These are phyloP conservation scores for Zaprionus kolodkinae DNA, from an alignment of 1,140 invertebrate genomes.

Conservation along the genomic window DNA sequence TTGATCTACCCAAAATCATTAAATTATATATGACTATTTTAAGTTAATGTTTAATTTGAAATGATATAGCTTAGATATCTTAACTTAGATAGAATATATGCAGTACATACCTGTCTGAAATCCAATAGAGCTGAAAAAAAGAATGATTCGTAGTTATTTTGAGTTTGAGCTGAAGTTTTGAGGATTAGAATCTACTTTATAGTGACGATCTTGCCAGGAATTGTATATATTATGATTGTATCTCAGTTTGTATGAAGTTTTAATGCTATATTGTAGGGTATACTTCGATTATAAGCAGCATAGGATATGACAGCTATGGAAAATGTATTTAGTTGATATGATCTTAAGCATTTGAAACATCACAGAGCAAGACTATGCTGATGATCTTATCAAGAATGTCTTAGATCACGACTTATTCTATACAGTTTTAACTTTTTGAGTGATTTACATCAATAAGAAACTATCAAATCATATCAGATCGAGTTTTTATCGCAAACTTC, in stretches of 20 bases:
- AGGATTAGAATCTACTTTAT: too few species aligned
- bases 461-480: not conserved
- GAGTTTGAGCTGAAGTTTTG: too few species aligned
- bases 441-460: not conserved
- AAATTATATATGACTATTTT: too few species aligned
- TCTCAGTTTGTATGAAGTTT: not conserved
- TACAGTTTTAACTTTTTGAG: not conserved
- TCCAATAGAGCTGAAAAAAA: too few species aligned
- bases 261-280: not conserved
- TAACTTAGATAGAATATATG: too few species aligned
- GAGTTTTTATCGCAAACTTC: not conserved
- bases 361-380: not conserved
- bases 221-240: not conserved
- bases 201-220: not conserved
- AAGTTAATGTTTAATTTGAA: too few species aligned
- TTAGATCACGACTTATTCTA: not conserved
- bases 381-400: not conserved
- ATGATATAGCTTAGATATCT: too few species aligned
- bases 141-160: too few species aligned
- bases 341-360: not conserved
- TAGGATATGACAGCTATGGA: too few species aligned
- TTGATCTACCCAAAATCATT: too few species aligned
- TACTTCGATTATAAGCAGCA: not conserved
- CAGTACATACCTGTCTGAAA: too few species aligned
- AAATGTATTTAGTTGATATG: too few species aligned